Evolutionary conservation across 1,140 invertebrate species (phyloP).

Genomic region (Agrilus planipennis): DNA sequence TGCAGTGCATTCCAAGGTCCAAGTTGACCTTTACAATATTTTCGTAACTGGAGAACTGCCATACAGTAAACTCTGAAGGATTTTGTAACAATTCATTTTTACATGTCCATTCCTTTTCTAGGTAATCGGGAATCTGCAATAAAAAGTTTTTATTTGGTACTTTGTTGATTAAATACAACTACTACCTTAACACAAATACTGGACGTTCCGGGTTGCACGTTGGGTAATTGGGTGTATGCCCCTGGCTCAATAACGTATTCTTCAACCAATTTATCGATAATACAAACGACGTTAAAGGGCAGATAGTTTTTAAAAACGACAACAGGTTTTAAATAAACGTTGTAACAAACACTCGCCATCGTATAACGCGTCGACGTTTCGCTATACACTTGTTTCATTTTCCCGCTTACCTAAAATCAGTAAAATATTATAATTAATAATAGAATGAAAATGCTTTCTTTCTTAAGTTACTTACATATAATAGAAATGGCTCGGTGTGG

Average conservation of each 20-base stretch:
- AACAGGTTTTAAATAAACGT: conserved; percentile 76
- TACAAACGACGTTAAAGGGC: conserved; percentile 66
- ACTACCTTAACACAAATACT: conserved; percentile 63
- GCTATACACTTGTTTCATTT: conserved; percentile 74
- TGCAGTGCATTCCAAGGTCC: conserved; percentile 76
- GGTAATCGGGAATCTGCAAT: conserved; percentile 63
- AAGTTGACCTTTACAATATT: conserved; percentile 53
- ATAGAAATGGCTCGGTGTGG: conserved; percentile 13
- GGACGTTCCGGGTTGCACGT: conserved; percentile 55
- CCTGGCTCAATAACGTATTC: conserved; percentile 49
- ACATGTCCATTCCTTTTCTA: conserved; percentile 81
- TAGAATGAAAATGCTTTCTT: neutral
- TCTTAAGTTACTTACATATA: no score
- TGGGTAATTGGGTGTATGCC: conserved; percentile 53
- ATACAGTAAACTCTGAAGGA: conserved; percentile 62
- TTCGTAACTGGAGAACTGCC: conserved; percentile 75
- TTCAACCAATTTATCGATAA: conserved; percentile 41
- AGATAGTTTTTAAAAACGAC: conserved; percentile 85
- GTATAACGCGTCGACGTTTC: conserved; percentile 67
- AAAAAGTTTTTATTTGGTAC: conserved; percentile 6
- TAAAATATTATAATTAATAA: conserved; percentile 1
- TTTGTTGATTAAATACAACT: conserved; percentile 8
- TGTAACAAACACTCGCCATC: conserved; percentile 70
- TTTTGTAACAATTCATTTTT: conserved; percentile 50
- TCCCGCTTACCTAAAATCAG: conserved; percentile 52